A percentile compares a stretch with the other conserved stretches of the same genome.
Evolutionary conservation across 2,797 vertebrate genomes (phyloP).

Genomic region (Siniperca undulata): DNA sequence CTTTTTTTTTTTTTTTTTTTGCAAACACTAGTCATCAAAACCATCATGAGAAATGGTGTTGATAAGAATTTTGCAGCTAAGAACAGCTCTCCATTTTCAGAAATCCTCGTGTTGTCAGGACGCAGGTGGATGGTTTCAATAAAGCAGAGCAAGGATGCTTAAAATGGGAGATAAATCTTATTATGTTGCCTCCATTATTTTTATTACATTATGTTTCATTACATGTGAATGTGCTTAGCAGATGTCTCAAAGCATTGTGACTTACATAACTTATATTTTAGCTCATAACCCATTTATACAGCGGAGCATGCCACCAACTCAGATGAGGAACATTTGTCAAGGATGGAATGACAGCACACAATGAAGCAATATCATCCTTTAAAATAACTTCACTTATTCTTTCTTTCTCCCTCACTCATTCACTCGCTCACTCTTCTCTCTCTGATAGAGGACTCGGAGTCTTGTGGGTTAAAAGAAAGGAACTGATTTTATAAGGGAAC

Average conservation of each 20-base stretch:
- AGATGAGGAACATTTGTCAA: conserved; percentile 82
- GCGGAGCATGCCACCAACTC: conserved; percentile 72
- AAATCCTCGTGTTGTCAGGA: conserved; percentile 32
- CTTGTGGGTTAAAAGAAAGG: conserved; percentile 76
- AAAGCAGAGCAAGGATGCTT: conserved; percentile 65
- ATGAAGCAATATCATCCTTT: conserved; percentile 74
- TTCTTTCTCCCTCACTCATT: conserved; percentile 47
- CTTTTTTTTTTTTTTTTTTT: not conserved
- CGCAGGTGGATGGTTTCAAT: conserved; percentile 65
- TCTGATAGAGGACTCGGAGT: conserved; percentile 43
- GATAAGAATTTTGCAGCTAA: not conserved
- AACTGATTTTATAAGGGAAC: conserved; percentile 82
- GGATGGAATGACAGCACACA: conserved; percentile 67
- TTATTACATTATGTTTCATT: conserved; percentile 80
- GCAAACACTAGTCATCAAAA: not conserved
- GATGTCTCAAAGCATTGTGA: conserved; percentile 71
- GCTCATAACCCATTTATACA: conserved; percentile 76
- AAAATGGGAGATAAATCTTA: conserved; percentile 75
- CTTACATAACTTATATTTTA: conserved; percentile 77
- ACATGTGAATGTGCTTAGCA: conserved; percentile 76
- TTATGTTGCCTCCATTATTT: conserved; percentile 66
- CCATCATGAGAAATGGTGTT: not conserved
- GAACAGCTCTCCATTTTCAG: conserved; percentile 22
- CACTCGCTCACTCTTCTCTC: conserved; percentile 24
- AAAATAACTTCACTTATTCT: conserved; percentile 72